phyloP scores from a whole-genome alignment of 2,113 vertebrate genomes.

The Choloepus hoffmanni region DNA sequence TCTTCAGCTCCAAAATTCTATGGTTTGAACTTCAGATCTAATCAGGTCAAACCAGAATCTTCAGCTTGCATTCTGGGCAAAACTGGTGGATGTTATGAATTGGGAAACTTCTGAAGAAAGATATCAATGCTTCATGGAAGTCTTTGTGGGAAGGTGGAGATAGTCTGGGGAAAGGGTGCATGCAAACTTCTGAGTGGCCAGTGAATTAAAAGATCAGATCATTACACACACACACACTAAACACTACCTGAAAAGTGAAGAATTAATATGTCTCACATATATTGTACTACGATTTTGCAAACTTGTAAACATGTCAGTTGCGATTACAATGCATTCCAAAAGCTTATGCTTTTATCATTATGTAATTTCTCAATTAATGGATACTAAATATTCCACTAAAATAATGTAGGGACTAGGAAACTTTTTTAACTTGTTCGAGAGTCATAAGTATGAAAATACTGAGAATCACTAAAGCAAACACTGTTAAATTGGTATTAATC shows the following conservation, averaged over 20 bases:
- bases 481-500: not conserved
- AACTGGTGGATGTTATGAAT: not conserved
- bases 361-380: not conserved
- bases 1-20: not conserved
- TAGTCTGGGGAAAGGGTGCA: not conserved
- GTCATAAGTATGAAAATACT: constrained; percentile 17
- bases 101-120: not conserved
- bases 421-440: not conserved
- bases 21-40: not conserved
- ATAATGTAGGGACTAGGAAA: not conserved
- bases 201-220: not conserved
- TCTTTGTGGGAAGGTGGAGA: not conserved
- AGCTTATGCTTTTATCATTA: not conserved
- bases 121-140: not conserved
- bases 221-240: not conserved
- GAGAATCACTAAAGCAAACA: not conserved
- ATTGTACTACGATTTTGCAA: not conserved
- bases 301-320: not conserved
- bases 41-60: not conserved
- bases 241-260: not conserved
- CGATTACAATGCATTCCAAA: not conserved
- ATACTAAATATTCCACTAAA: not conserved
- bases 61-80: not conserved
- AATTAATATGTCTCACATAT: not conserved
- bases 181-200: not conserved